Evolutionary conservation across 1,140 invertebrate species (phyloP), one percentile per base, ranked within the genome.

Genomic region (Hyles vespertilio): DNA sequence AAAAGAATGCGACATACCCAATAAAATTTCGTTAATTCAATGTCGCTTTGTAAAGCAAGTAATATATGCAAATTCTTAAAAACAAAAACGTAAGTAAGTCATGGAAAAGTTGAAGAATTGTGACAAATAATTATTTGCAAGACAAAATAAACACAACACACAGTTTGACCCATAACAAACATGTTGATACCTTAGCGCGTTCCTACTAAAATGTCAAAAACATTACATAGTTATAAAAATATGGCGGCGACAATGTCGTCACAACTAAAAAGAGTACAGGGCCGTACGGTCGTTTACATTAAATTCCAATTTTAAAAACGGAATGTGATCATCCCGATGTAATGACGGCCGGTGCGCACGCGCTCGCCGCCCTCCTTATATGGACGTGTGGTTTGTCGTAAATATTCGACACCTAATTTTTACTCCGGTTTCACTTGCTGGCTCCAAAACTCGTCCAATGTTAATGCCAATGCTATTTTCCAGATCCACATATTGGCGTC

Each of bases 341-440:
- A 66, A 71, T 69, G 63, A 54, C 56, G 67, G 50, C 68, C 55
- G 63, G 66, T 69, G 59, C 58, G 65, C 65, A 61, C 63, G 65
- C 70, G 68, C 62, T 34, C 8, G 12, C 48, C 48, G 10, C 43
- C 52, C 22, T 12, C 77, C 74, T 49, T 77, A 70, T 75, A 76
- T 49, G 73, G 70, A 33, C 22, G 59, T 47, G 50, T 59, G 49
- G 59, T 47, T 32, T 56, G 56, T 68, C 69, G 61, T 70, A 71
- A 69, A 73, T 69, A 71, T 70, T 72, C 63, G 67, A 67, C 65
- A 72, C 73, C 69, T 72, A 74, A 74, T 72, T 69, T 58, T 63
- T 70, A 65, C 64, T 55, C 57, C 40, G 36, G 36, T 5, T 8
- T 8, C 36, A 40, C 22, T 22, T 22, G 22, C 22, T 22, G 22